Evolutionary conservation across 2,113 vertebrate genomes (phyloP).

Genomic region (Malurus cyaneus): DNA sequence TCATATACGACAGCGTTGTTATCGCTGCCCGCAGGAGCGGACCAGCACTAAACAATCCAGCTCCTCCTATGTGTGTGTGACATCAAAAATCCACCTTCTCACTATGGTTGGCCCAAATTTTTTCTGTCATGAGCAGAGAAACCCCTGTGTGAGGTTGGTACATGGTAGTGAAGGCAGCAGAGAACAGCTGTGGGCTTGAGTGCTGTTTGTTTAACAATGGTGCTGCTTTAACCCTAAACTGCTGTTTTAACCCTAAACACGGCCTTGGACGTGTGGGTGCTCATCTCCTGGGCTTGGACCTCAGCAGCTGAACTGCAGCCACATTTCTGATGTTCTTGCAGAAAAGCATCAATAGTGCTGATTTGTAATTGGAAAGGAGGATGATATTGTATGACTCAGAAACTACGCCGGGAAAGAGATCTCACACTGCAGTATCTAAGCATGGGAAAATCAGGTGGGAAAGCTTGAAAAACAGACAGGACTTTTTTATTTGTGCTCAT

Average conservation of each 20-base stretch:
- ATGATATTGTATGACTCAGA: not conserved
- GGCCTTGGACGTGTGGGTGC: accelerated
- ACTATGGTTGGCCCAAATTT: not conserved
- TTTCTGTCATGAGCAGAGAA: not conserved
- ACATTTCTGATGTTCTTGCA: not conserved
- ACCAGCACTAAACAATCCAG: not conserved
- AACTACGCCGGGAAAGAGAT: not conserved
- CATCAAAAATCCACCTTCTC: not conserved
- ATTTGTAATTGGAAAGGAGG: not conserved
- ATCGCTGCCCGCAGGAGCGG: accelerated
- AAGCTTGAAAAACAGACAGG: not conserved
- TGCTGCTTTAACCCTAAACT: not conserved
- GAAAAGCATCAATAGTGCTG: constrained; percentile 13
- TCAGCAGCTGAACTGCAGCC: not conserved
- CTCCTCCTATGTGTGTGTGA: not conserved
- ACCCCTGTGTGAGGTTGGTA: not conserved
- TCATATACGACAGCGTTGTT: accelerated
- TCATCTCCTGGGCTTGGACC: not conserved
- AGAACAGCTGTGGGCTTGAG: not conserved
- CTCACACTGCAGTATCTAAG: not conserved
- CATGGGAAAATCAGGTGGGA: not conserved
- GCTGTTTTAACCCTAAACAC: not conserved
- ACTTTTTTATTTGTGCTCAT: not conserved
- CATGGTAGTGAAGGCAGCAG: not conserved
- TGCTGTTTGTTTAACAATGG: not conserved